These are phyloP conservation scores for Helobdella robusta DNA, from an alignment of 2,888 invertebrate species.

Conservation along the genomic window DNA sequence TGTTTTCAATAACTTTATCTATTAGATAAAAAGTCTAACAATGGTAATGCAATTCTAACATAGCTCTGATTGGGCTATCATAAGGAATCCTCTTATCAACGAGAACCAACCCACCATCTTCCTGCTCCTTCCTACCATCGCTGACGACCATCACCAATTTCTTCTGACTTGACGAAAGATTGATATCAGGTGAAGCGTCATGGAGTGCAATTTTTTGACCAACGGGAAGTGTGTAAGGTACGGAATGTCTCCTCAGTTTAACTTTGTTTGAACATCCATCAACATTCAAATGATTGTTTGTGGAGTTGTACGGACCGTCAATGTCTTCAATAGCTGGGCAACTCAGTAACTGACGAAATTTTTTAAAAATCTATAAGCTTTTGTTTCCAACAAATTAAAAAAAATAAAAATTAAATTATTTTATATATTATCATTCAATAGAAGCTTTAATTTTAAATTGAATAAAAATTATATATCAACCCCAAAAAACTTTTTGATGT, in stretches of 20 bases:
- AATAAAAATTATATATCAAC: too few species aligned
- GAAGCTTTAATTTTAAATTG: too few species aligned
- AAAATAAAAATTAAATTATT: too few species aligned
- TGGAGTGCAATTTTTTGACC: background rate
- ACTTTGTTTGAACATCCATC: conserved; percentile 15
- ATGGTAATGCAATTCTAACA: too few species aligned
- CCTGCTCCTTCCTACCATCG: background rate
- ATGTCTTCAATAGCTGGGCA: conserved; percentile 19
- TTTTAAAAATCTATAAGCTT: too few species aligned
- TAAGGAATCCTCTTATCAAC: conserved; percentile 20
- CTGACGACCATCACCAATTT: background rate
- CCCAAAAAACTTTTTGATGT: too few species aligned
- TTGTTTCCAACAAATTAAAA: too few species aligned
- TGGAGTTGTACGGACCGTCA: background rate
- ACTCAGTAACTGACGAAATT: background rate
- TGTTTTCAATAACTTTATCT: too few species aligned
- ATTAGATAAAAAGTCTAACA: too few species aligned
- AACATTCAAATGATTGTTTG: too few species aligned
- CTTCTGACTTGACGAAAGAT: too few species aligned
- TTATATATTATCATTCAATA: too few species aligned
- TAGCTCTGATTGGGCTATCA: conserved; percentile 47
- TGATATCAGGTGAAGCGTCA: background rate
- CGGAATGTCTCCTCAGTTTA: conserved; percentile 25
- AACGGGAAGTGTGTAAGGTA: conserved; percentile 18
- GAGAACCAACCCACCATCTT: background rate